Evolutionary conservation across 2,888 invertebrate genomes (phyloP).

Genomic region (Tetragonula carbonaria): DNA sequence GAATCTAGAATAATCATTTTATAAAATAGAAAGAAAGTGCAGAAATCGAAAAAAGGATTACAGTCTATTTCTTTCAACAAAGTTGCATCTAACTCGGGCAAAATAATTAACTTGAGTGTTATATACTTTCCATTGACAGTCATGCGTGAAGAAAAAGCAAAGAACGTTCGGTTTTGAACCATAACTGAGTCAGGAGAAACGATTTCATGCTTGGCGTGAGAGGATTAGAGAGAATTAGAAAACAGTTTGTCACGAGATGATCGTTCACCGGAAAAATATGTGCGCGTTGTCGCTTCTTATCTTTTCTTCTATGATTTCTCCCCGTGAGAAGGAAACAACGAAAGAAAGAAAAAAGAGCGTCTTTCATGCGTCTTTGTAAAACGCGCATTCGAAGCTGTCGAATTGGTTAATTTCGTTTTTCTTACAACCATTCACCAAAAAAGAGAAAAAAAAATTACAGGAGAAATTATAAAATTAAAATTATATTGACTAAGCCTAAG

Average conservation of each 20-base stretch:
- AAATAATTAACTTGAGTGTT: conserved; percentile 8
- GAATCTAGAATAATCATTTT: neutral
- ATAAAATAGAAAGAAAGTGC: neutral
- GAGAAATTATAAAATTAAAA: neutral
- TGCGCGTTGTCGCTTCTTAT: conserved; percentile 6
- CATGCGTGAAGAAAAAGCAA: neutral
- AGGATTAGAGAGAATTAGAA: conserved; percentile 59
- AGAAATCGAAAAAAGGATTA: neutral
- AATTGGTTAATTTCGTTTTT: conserved; percentile 1
- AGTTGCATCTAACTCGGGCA: neutral
- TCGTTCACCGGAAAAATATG: conserved; percentile 65
- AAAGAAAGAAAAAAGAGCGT: neutral
- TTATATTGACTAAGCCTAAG: no score
- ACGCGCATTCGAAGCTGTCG: neutral
- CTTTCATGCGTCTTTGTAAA: conserved; percentile 7
- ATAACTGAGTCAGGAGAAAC: conserved; percentile 33
- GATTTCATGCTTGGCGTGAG: conserved; percentile 27
- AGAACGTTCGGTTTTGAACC: conserved; percentile 18
- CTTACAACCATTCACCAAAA: neutral
- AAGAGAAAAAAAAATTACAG: neutral
- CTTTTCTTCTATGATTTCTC: conserved; percentile 11
- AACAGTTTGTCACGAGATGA: conserved; percentile 61
- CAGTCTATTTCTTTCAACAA: neutral
- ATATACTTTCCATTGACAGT: conserved; percentile 25
- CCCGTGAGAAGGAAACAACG: neutral